phyloP scores from a whole-genome alignment of 2,888 invertebrate species.

The Cryptus armator region DNA sequence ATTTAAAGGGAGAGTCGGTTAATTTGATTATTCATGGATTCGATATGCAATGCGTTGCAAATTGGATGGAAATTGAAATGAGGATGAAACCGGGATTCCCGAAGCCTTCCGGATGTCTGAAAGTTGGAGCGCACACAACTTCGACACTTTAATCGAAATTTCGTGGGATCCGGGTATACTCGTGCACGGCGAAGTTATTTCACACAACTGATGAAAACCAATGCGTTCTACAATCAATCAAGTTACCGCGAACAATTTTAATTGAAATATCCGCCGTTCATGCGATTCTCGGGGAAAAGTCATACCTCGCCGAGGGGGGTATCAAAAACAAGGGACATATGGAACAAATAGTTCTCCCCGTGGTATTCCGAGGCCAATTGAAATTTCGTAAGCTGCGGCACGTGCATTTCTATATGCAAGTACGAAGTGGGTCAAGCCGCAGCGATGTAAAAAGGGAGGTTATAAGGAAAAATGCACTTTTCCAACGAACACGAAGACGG shows the following conservation, averaged over 20 bases:
- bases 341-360: slow-evolving; percentile 21
- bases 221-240: slow-evolving; percentile 6
- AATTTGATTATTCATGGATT: not conserved
- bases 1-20: not conserved
- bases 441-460: slow-evolving; percentile 12
- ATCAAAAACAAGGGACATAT: not conserved
- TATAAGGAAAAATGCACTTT: slow-evolving; percentile 40
- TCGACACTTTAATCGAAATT: slow-evolving; percentile 60
- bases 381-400: slow-evolving; percentile 53
- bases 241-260: not conserved
- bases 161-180: slow-evolving; percentile 19
- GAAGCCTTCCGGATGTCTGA: slow-evolving; percentile 11
- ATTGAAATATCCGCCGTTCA: slow-evolving; percentile 36
- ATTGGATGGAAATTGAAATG: slow-evolving; percentile 7
- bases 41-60: slow-evolving; percentile 13
- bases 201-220: slow-evolving; percentile 42
- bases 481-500: slow-evolving; percentile 25
- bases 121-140: slow-evolving; percentile 46
- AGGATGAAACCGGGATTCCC: not conserved
- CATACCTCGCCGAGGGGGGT: not conserved
- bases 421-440: slow-evolving; percentile 50
- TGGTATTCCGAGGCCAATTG: slow-evolving; percentile 41
- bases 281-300: not conserved
- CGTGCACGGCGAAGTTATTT: slow-evolving; percentile 24
- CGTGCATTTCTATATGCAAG: slow-evolving; percentile 36